Conservation (phyloP, 2,113 vertebrate species). For the Himantopus leucocephalus region DNA sequence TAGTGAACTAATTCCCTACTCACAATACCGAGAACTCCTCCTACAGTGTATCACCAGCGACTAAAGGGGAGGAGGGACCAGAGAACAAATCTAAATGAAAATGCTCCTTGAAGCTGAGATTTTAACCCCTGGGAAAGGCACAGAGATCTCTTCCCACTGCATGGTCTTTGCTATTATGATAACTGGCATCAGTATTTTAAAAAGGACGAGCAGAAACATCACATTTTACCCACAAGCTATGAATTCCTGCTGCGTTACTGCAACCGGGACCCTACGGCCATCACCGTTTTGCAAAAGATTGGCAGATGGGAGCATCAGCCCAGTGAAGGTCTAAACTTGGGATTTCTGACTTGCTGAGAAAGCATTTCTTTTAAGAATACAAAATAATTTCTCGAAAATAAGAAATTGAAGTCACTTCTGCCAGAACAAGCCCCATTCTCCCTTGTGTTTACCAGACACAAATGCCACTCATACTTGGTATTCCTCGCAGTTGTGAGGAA, state of each 20-base stretch:
- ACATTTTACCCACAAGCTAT: background rate
- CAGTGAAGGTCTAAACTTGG: background rate
- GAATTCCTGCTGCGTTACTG: background rate
- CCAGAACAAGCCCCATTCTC: conserved; percentile 50
- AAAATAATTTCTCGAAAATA: background rate
- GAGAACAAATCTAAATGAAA: background rate
- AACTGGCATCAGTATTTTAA: background rate
- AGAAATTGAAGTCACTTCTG: background rate
- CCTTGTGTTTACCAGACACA: conserved; percentile 49
- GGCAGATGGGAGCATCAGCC: background rate
- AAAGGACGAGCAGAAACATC: background rate
- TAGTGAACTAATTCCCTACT: background rate
- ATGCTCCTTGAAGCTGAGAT: background rate
- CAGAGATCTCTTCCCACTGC: background rate
- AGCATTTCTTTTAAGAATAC: background rate
- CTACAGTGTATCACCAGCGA: background rate
- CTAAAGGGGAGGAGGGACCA: background rate
- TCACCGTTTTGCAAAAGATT: background rate
- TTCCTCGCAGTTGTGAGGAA: conserved; percentile 50
- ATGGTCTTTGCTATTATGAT: background rate
- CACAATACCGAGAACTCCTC: background rate
- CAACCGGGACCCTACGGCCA: background rate
- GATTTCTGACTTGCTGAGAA: background rate
- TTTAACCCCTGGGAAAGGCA: background rate
- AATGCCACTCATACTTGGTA: conserved; percentile 66